Conservation (phyloP, 23 tunicate genomes). For the Phallusia fumigata region DNA sequence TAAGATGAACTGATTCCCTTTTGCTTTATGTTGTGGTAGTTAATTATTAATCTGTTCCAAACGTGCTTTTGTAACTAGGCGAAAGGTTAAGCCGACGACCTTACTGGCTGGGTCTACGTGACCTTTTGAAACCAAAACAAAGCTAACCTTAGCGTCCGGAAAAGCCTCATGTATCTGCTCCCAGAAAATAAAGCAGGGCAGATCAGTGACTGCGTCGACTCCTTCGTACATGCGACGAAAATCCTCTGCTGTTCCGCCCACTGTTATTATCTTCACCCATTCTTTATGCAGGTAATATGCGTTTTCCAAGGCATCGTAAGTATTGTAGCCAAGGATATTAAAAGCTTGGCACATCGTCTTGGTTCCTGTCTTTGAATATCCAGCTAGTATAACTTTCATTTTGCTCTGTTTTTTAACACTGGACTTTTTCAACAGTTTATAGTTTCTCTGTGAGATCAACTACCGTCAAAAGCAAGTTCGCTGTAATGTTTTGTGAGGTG, state of each 20-base stretch:
- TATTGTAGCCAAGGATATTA: neutral
- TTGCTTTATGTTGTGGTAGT: too few species aligned
- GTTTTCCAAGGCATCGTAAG: neutral
- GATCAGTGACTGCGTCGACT: neutral
- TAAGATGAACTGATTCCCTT: too few species aligned
- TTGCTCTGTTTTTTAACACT: too few species aligned
- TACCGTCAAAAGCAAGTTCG: too few species aligned
- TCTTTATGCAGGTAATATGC: neutral
- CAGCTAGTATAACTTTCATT: neutral
- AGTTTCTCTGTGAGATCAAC: too few species aligned
- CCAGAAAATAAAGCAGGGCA: neutral
- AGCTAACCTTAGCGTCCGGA: neutral
- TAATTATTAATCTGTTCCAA: too few species aligned
- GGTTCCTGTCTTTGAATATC: slow-evolving; percentile 4
- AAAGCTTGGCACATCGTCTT: neutral
- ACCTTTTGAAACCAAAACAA: too few species aligned
- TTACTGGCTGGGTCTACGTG: too few species aligned
- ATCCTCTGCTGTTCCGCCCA: neutral
- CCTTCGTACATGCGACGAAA: slow-evolving; percentile 10
- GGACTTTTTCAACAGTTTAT: too few species aligned
- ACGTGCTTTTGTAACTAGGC: neutral
- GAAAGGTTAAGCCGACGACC: too few species aligned
- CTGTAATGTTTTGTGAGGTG: too few species aligned
- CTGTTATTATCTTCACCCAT: neutral
- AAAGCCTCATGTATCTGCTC: neutral